Conservation (phyloP, 2,113 vertebrate genomes). For the Heptranchias perlo region DNA sequence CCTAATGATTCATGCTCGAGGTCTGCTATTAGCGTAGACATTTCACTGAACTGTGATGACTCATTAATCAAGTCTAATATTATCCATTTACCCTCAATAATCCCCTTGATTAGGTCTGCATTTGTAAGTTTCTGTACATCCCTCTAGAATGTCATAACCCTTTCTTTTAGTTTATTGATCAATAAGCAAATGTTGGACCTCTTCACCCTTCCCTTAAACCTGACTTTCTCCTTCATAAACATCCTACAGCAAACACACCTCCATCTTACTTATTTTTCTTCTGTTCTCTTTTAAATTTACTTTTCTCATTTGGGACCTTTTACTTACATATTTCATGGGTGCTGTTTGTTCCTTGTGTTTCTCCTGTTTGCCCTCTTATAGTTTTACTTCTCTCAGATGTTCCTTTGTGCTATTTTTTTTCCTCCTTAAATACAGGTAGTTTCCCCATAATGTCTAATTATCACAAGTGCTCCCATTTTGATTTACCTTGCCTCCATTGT, state of each 20-base stretch:
- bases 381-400: not conserved
- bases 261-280: not conserved
- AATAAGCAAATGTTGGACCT: not conserved
- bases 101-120: not conserved
- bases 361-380: too few relatives aligned
- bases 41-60: not conserved
- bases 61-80: not conserved
- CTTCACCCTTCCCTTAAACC: too few relatives aligned
- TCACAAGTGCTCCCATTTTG: not conserved
- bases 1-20: not conserved
- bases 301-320: not conserved
- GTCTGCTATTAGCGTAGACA: not conserved
- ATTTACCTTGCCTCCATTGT: not conserved
- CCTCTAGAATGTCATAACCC: not conserved
- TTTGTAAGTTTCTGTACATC: not conserved
- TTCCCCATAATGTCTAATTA: not conserved
- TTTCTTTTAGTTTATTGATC: not conserved
- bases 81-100: not conserved
- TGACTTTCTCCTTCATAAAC: too few relatives aligned
- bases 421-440: not conserved
- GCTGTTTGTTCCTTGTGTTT: too few relatives aligned
- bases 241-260: not conserved
- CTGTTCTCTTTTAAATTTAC: not conserved
- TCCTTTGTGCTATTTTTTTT: not conserved
- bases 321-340: not conserved